phyloP scores from a whole-genome alignment of 2,113 vertebrate species.

The Leuciscus idus region DNA sequence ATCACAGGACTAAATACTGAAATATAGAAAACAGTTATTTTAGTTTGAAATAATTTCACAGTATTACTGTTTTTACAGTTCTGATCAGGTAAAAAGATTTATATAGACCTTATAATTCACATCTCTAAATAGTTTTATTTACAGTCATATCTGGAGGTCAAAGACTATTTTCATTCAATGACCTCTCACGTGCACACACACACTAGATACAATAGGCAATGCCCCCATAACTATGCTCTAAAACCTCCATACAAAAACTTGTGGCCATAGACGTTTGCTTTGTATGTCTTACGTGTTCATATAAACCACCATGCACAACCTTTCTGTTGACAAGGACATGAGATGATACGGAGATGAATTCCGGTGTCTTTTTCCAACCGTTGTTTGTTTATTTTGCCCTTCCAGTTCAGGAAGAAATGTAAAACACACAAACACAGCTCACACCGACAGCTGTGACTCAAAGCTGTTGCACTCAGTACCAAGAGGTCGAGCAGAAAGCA shows the following conservation, averaged over 20 bases:
- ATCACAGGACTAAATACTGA: background rate
- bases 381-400: constrained; percentile 50
- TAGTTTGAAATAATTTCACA: background rate
- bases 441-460: constrained; percentile 33
- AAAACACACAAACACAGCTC: constrained; percentile 26
- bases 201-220: background rate
- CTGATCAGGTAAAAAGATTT: background rate
- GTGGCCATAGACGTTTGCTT: background rate
- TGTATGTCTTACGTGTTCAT: background rate
- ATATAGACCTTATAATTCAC: background rate
- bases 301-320: background rate
- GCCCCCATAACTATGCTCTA: background rate
- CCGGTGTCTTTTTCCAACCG: constrained; percentile 62
- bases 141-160: background rate
- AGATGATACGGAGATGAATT: constrained; percentile 19
- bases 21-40: background rate
- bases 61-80: background rate
- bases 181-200: background rate
- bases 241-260: background rate
- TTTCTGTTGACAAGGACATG: constrained; percentile 16
- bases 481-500: constrained; percentile 12
- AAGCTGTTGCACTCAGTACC: background rate
- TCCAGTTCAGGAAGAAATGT: constrained; percentile 7
- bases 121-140: background rate
- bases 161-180: background rate